These are phyloP conservation scores for Brachyptera putata DNA, from an alignment of 2,888 invertebrate species.

Conservation along the genomic window DNA sequence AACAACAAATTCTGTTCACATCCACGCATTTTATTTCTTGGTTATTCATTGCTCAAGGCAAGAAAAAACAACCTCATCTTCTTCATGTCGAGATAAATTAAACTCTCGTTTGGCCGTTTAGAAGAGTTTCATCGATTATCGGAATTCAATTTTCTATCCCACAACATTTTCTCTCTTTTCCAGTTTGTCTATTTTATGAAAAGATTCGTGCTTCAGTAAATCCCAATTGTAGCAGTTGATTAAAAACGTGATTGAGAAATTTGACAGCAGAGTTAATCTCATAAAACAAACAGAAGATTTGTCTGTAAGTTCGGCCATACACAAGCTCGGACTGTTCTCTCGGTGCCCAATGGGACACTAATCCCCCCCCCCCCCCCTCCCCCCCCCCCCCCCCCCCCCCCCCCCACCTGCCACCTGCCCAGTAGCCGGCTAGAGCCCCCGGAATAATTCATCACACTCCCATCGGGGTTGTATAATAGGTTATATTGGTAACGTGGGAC, in stretches of 20 bases:
- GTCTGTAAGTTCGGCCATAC: background rate
- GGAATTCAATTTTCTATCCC: no score
- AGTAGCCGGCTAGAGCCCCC: background rate
- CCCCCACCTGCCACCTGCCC: background rate
- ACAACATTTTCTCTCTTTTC: no score
- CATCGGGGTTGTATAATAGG: constrained; percentile 14
- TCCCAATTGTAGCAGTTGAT: background rate
- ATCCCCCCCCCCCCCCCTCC: background rate
- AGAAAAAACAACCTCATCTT: no score
- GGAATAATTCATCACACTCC: constrained; percentile 11
- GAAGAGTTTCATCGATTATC: no score
- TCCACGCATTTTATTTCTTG: no score
- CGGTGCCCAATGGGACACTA: background rate
- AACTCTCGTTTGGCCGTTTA: no score
- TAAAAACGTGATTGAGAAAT: constrained; percentile 11
- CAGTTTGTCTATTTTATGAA: no score
- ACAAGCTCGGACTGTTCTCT: background rate
- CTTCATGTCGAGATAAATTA: no score
- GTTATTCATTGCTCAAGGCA: no score
- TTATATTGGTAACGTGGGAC: constrained; percentile 19
- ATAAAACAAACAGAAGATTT: background rate
- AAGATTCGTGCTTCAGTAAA: background rate
- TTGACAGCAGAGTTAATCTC: background rate
- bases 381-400: background rate
- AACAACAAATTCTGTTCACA: no score